Base-by-base conservation (phyloP, 1,140 invertebrate genomes). In the Brachionus rubens region DNA sequence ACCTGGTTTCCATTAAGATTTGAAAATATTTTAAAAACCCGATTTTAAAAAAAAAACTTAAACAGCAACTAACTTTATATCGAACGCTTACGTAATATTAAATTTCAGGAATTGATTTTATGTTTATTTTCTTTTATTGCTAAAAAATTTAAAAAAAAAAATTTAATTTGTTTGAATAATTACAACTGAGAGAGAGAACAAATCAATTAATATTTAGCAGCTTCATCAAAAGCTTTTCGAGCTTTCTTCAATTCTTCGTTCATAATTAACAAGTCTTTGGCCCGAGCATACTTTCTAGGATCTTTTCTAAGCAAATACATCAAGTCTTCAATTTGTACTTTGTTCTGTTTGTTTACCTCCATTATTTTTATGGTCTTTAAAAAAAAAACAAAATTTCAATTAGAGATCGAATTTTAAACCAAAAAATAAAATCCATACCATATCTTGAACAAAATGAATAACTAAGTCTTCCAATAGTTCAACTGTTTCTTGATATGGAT, bases 221-320 rank as follows among this genome's bases (percentile, higher is more conserved):
- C 41, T 47, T 98, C 96, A 88, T 99, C 96, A 87, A 99, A 99
- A 78, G 96, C 96, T 88, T 99, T 99, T 80, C 96, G 88, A 28
- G 96, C 96, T 87, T 96, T 96, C 83, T 98, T 96, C 24, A 99
- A 86, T 86, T 99, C 96, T 87, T 99, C 96, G 86, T 97, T 98
- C 95, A 99, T 98, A 54, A 92, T 94, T 1, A 99, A 85, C 4
- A 99, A 86, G 85, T 99, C 96, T 78, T 84, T 84, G 0, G 99
- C 94, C 80, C 96, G 87, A n/a, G 95, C 94, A 87, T 96, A 98
- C 85, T 98, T 99, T 78, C 94, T 88, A 40, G 89, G 87, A 87
- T 99, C 96, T 87, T 98, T 97, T 28, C 96, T 88, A n/a, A 99
- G 94, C 79, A 99, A 87, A 86, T 96, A 98, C 79, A 98, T 92